Base-by-base conservation (phyloP, 2,888 invertebrate species). In the Tipula confusa region DNA sequence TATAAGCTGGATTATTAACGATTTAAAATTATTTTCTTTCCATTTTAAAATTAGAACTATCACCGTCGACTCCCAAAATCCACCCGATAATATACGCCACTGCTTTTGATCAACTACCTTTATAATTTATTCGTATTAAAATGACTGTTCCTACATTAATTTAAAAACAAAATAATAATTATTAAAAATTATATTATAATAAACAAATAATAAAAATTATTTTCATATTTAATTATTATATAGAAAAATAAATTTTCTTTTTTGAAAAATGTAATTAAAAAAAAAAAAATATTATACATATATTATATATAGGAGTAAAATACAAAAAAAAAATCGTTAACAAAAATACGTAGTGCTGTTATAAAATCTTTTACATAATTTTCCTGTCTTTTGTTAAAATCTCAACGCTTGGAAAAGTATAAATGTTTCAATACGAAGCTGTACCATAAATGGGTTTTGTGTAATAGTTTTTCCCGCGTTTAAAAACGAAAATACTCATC, bases 101-200 rank as follows among this genome's bases (percentile, higher is more conserved):
- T 64, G 24, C n/a, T 43, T 2, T n/a, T 43, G 13, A 43, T 43
- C 15, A 43, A n/a, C n/a, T n/a, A 33, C 11, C 33, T 33, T 64
- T 64, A 24, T 64, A 9, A 24, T 64, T 64, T 64, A 64, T 64
- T 15, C 64, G 24, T 7, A 64, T 24, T 24, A 24, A 1, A 64
- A 64, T 64, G 24, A 64, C 64, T 64, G 64, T 64, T 64, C 64
- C 64, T 64, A 48, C 48, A 48, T 48, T 48, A 48, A n/a, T n/a
- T 0, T 48, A 48, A 3, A 5, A 31, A 31, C 31, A 31, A 31
- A 43, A 43, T n/a, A 18, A 48, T 48, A 24, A 18, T 48, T 18
- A 24, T 64, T 7, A 64, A 9, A 33, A 33, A 33, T 1, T 64
- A 64, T 24, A 5, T 13, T 9, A 48, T 48, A 48, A 48, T 18